These are phyloP conservation scores for Zootoca vivipara DNA, from an alignment of 2,113 vertebrate species.

Conservation along the genomic window DNA sequence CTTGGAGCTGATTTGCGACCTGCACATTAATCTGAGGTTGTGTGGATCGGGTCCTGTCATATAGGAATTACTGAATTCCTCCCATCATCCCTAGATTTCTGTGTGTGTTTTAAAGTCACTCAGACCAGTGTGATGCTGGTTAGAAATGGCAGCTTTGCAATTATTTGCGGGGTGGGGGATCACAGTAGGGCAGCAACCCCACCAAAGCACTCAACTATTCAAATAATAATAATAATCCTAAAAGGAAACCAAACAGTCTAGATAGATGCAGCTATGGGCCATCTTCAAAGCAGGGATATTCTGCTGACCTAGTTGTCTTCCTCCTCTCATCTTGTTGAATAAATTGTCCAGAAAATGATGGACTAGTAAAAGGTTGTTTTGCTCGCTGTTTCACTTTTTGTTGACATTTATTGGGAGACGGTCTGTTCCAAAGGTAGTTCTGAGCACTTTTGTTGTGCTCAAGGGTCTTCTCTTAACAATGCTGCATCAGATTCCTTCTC, in stretches of 20 bases:
- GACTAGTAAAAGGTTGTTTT: background rate
- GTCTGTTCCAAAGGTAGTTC: background rate
- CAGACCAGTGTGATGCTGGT: background rate
- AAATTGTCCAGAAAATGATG: background rate
- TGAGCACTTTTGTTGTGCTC: background rate
- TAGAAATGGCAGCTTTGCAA: background rate
- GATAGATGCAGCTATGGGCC: background rate
- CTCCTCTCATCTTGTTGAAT: background rate
- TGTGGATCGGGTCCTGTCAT: background rate
- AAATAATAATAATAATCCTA: background rate
- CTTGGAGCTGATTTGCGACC: background rate
- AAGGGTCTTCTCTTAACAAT: background rate
- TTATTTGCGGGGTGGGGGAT: background rate
- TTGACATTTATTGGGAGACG: constrained; percentile 7
- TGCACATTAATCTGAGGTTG: background rate
- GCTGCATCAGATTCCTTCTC: background rate
- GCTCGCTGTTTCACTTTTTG: background rate
- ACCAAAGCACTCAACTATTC: background rate
- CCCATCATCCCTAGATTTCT: background rate
- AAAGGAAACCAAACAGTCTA: background rate
- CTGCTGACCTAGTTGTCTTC: background rate
- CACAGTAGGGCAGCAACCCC: background rate
- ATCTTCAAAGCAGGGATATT: background rate
- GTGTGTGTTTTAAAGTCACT: background rate
- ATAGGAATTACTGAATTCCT: background rate